These are phyloP conservation scores for Anhinga rufa DNA, from an alignment of 2,113 vertebrate species.

Conservation along the genomic window DNA sequence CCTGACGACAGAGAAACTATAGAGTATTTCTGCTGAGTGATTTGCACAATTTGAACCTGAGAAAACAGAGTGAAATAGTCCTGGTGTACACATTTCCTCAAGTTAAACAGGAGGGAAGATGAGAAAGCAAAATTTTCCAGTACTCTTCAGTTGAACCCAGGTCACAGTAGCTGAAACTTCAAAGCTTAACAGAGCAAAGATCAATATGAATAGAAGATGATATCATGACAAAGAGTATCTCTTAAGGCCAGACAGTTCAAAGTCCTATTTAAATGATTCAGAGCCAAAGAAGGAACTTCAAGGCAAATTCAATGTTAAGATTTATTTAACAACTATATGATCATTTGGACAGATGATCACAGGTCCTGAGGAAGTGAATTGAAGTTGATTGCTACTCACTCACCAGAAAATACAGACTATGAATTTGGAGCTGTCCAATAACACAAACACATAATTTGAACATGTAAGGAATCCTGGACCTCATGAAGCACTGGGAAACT, in stretches of 20 bases:
- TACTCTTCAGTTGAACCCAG: neutral
- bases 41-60: neutral
- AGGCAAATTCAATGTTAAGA: neutral
- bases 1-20: neutral
- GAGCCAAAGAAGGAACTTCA: neutral
- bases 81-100: neutral
- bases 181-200: neutral
- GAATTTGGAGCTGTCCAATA: neutral
- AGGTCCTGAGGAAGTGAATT: neutral
- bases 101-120: neutral
- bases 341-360: neutral
- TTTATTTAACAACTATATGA: neutral
- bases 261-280: neutral
- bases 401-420: neutral
- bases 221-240: neutral
- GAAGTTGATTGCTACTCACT: neutral
- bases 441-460: neutral
- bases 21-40: neutral
- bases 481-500: neutral
- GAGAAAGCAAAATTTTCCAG: neutral
- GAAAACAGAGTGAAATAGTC: neutral
- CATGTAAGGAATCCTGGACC: neutral
- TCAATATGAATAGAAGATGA: neutral
- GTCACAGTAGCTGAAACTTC: neutral
- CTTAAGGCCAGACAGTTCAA: neutral